These are phyloP conservation scores for Cirrhinus mrigala DNA, from an alignment of 2,797 vertebrate species.

Conservation along the genomic window DNA sequence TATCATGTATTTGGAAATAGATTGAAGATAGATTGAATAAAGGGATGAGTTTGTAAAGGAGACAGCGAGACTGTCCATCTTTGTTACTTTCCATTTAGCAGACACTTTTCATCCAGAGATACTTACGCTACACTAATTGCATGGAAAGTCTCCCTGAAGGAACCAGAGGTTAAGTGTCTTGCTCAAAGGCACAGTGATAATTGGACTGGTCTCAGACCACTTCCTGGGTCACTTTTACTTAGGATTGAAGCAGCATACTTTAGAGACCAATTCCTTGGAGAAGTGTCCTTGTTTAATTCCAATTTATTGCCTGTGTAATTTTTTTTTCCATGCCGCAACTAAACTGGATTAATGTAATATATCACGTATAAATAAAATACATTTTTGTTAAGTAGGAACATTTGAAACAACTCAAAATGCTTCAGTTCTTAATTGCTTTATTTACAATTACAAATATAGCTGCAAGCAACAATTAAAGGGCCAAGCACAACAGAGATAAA, in stretches of 20 bases:
- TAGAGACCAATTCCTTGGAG: background rate
- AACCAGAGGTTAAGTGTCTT: constrained; percentile 23
- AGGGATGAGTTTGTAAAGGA: constrained; percentile 30
- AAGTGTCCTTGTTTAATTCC: background rate
- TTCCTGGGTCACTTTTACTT: constrained; percentile 33
- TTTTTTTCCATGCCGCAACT: background rate
- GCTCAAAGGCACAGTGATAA: constrained; percentile 44
- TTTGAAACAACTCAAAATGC: too few species aligned
- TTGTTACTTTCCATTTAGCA: constrained; percentile 40
- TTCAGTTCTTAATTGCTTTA: too few species aligned
- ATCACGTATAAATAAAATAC: too few species aligned
- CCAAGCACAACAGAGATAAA: too few species aligned
- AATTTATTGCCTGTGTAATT: background rate
- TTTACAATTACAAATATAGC: too few species aligned
- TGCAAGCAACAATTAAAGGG: too few species aligned
- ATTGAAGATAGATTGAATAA: constrained; percentile 43
- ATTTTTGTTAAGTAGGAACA: too few species aligned
- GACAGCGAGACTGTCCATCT: constrained; percentile 3
- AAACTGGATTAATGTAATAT: too few species aligned
- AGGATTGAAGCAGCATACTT: constrained; percentile 1
- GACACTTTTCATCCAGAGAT: constrained; percentile 31
- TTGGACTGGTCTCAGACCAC: constrained; percentile 29
- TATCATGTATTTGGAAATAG: constrained; percentile 40
- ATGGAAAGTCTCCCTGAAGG: constrained; percentile 20
- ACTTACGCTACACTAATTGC: constrained; percentile 37